These are phyloP conservation scores for Scrobipalpa costella DNA, from an alignment of 2,888 invertebrate genomes.

Conservation along the genomic window DNA sequence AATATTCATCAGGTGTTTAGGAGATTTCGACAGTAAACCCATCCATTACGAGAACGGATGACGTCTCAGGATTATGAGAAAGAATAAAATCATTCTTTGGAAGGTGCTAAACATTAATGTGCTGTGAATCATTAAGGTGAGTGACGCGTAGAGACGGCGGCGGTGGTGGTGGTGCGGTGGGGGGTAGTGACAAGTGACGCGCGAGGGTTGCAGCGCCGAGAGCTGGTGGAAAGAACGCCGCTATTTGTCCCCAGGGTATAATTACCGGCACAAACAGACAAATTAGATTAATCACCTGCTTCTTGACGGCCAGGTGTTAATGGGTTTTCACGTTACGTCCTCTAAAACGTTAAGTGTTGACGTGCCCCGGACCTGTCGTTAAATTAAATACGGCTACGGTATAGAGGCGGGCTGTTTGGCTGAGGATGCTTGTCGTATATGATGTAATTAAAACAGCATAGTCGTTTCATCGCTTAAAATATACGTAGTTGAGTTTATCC, in stretches of 20 bases:
- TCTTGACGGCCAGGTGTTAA: slow-evolving; percentile 68
- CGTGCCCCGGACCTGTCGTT: slow-evolving; percentile 45
- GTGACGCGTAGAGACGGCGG: slow-evolving; percentile 44
- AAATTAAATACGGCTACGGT: slow-evolving; percentile 44
- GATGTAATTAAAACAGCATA: slow-evolving; percentile 13
- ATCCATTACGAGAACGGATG: slow-evolving; percentile 30
- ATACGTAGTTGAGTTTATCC: slow-evolving; percentile 5
- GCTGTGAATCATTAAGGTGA: slow-evolving; percentile 57
- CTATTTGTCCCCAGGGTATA: slow-evolving; percentile 53
- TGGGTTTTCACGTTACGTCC: slow-evolving; percentile 59
- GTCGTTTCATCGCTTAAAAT: slow-evolving; percentile 11
- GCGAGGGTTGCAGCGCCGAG: neutral
- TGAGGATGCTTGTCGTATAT: slow-evolving; percentile 7
- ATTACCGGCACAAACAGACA: slow-evolving; percentile 65
- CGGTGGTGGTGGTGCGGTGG: slow-evolving; percentile 28
- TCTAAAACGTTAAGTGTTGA: slow-evolving; percentile 53
- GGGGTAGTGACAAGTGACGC: slow-evolving; percentile 28
- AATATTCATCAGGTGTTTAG: slow-evolving; percentile 34
- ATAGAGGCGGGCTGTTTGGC: neutral
- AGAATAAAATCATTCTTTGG: slow-evolving; percentile 32
- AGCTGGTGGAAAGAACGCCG: slow-evolving; percentile 43
- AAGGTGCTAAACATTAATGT: slow-evolving; percentile 49
- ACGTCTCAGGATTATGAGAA: slow-evolving; percentile 19
- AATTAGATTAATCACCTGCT: slow-evolving; percentile 72
- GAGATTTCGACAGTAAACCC: slow-evolving; percentile 33